These are phyloP conservation scores for Globodera ellingtonae DNA, from an alignment of 1,140 invertebrate genomes.

Conservation along the genomic window DNA sequence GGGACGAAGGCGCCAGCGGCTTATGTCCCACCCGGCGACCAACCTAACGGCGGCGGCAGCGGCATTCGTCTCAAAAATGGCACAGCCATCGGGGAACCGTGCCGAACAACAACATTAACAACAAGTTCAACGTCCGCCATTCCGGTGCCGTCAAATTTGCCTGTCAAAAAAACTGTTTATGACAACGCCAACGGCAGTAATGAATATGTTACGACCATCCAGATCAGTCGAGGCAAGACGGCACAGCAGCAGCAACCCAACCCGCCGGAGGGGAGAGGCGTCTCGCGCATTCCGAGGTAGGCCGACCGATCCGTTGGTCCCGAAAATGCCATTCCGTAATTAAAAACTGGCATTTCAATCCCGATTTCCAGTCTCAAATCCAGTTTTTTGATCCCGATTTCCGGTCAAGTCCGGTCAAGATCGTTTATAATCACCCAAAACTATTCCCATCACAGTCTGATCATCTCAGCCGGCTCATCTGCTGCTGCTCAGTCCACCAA, in stretches of 20 bases:
- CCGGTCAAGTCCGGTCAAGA: no score
- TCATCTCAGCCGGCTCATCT: background rate
- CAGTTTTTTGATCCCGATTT: no score
- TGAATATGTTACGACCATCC: background rate
- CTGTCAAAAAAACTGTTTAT: background rate
- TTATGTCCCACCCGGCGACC: background rate
- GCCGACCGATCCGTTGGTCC: background rate
- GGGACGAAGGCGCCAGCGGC: background rate
- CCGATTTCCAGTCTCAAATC: no score
- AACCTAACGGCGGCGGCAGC: background rate
- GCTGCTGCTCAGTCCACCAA: background rate
- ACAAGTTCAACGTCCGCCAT: background rate
- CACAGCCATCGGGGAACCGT: background rate
- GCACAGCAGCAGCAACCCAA: constrained; percentile 10
- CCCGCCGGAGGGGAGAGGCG: background rate
- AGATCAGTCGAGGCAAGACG: background rate
- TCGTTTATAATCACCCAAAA: no score
- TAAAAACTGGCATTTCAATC: background rate
- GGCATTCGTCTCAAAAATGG: background rate
- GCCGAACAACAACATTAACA: background rate
- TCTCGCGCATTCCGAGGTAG: constrained; percentile 25
- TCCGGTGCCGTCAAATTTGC: background rate
- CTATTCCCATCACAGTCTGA: background rate
- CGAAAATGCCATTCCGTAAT: background rate
- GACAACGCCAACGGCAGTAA: background rate